These are phyloP conservation scores for Ellobium chinense DNA, from an alignment of 2,888 invertebrate genomes.

Conservation along the genomic window DNA sequence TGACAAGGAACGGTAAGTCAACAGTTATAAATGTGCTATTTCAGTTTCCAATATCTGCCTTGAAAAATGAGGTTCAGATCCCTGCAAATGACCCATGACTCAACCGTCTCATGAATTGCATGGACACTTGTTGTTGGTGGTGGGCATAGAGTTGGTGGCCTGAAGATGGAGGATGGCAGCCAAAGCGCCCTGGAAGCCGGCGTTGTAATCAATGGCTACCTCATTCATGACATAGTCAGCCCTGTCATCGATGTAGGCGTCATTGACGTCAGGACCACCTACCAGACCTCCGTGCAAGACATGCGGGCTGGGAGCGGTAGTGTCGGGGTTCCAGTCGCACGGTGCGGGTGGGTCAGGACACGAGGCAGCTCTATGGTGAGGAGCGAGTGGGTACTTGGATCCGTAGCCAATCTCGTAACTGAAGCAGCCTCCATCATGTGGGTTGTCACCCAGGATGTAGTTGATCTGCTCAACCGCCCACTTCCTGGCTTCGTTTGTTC, in stretches of 20 bases:
- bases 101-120: no score
- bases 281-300: slow-evolving; percentile 65
- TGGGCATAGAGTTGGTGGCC: neutral
- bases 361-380: slow-evolving; percentile 61
- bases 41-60: no score
- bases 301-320: slow-evolving; percentile 58
- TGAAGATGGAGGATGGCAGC: slow-evolving; percentile 53
- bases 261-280: slow-evolving; percentile 65
- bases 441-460: slow-evolving; percentile 71
- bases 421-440: slow-evolving; percentile 50
- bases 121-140: slow-evolving; percentile 50
- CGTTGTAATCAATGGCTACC: slow-evolving; percentile 68
- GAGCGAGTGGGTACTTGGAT: slow-evolving; percentile 54
- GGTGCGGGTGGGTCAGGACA: slow-evolving; percentile 52
- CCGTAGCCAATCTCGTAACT: slow-evolving; percentile 61
- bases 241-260: slow-evolving; percentile 56
- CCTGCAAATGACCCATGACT: no score
- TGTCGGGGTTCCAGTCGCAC: slow-evolving; percentile 51
- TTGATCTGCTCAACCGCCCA: slow-evolving; percentile 71
- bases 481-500: slow-evolving; percentile 51
- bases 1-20: no score
- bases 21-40: no score
- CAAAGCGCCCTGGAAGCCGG: slow-evolving; percentile 67
- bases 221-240: slow-evolving; percentile 65
- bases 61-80: no score